A percentile compares a stretch with the other conserved stretches of the same genome.
These are phyloP conservation scores for Sula dactylatra DNA, from an alignment of 2,113 vertebrate genomes.

Conservation along the genomic window DNA sequence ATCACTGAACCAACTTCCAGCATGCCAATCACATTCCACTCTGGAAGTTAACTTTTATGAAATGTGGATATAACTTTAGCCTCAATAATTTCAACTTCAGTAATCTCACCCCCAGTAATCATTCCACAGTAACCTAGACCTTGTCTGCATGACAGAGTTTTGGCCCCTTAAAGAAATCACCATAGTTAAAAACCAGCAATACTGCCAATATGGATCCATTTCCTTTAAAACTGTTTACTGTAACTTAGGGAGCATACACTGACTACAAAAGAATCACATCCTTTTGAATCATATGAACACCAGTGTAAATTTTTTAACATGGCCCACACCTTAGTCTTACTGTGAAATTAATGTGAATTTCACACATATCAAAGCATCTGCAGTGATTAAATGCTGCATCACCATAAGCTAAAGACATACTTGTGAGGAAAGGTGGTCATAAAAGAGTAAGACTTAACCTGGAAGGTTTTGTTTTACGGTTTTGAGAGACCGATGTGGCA, in stretches of 20 bases:
- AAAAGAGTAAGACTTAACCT: not conserved
- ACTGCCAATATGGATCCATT: not conserved
- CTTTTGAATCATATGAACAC: not conserved
- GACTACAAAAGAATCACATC: not conserved
- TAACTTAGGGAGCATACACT: not conserved
- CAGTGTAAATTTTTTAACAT: not conserved
- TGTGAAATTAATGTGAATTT: not conserved
- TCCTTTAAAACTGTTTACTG: not conserved
- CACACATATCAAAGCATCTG: not conserved
- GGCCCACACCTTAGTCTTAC: not conserved
- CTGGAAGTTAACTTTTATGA: too few species aligned
- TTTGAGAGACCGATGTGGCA: not conserved
- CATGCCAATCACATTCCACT: too few species aligned
- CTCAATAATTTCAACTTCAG: too few species aligned
- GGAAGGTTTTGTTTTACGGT: not conserved
- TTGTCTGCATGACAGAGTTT: not conserved
- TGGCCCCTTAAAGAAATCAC: not conserved
- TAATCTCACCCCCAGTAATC: too few species aligned
- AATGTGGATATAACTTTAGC: too few species aligned
- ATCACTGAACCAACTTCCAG: too few species aligned
- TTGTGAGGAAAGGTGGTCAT: not conserved
- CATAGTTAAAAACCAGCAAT: not conserved
- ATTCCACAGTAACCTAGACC: too few species aligned
- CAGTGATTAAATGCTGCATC: not conserved
- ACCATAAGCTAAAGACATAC: not conserved